Evolutionary conservation across 2,888 invertebrate genomes (phyloP), one percentile per base, ranked within the genome.

Genomic region (Gastracanthus pulcherrimus): DNA sequence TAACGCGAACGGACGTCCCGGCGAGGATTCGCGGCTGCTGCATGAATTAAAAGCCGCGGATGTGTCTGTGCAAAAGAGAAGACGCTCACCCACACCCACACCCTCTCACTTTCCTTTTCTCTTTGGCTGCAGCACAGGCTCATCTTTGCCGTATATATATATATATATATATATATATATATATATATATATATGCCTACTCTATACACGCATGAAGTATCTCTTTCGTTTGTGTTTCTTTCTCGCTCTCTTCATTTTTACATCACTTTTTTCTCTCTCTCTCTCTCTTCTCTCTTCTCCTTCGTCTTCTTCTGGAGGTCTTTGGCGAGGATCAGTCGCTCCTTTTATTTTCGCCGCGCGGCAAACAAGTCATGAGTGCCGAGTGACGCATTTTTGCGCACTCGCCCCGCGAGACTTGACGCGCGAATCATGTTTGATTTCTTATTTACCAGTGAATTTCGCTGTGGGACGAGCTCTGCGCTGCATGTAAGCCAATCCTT

Each of bases 401-500:
- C 34, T 11, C n/a, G n/a, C 51, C 9, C 16, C 29, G 48, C 58
- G n/a, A 2, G 26, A 34, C 23, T 34, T 38, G 64, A 45, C 41
- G 34, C 11, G 45, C 26, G 62, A 6, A 1, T 3, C 23, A n/a
- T 11, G 45, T 48, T 77, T 77, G 77, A 77, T 77, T 77, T 77
- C 77, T 70, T 70, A 70, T 77, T 77, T 77, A 77, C 26, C 70
- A 60, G 38, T 34, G 70, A 62, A 70, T 67, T 76, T 58, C 23
- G 76, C 66, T 34, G 34, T 16, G 60, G 29, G 58, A 29, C 3
- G 69, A 48, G 34, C 19, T 31, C 4, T 41, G 34, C 19, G 38
- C 58, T 9, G n/a, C 4, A 0, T 41, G 3, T 45, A n/a, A 13
- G 45, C 5, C 3, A 3, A n/a, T 45, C 13, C 19, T 0, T 31